Conservation (phyloP, 2,888 invertebrate species). For the Caenorhabditis virilis region DNA sequence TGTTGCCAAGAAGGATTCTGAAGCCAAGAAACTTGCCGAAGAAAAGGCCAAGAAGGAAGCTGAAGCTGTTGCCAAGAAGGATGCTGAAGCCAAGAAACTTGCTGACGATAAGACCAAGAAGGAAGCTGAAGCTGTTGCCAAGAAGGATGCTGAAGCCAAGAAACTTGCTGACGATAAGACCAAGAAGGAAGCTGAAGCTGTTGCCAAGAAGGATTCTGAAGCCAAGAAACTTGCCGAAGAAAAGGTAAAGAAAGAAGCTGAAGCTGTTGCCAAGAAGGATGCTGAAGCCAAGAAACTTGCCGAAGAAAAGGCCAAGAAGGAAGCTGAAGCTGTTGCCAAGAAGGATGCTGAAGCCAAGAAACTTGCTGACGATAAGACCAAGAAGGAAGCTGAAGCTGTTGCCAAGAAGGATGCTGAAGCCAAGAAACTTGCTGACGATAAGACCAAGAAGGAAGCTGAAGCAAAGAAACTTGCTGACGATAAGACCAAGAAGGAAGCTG, state of each 20-base stretch:
- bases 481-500: not conserved
- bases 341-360: not conserved
- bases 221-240: not conserved
- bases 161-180: not conserved
- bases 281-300: not conserved
- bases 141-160: not conserved
- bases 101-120: not conserved
- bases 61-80: not conserved
- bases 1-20: not conserved
- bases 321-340: too few relatives aligned
- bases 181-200: not conserved
- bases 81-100: not conserved
- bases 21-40: not conserved
- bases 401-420: not conserved
- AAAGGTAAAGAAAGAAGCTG: not conserved
- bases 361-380: not conserved
- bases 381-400: not conserved
- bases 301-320: not conserved
- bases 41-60: not conserved
- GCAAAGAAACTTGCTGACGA: not conserved
- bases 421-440: not conserved
- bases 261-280: not conserved
- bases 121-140: not conserved
- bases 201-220: not conserved
- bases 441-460: not conserved